Evolutionary conservation across 2,888 invertebrate species (phyloP).

Genomic region (Dasypolia templi): DNA sequence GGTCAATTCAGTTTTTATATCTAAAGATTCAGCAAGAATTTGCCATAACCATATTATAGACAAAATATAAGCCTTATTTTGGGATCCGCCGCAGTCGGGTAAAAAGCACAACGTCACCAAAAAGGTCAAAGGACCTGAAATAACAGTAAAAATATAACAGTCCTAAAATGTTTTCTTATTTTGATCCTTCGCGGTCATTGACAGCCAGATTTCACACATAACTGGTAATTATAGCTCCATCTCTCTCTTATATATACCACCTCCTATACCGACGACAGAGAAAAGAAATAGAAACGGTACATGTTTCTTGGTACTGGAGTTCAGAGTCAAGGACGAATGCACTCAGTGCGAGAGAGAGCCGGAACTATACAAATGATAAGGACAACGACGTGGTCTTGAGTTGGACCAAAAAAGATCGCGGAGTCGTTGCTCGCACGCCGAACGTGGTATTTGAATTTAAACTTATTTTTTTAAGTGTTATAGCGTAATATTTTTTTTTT

Average conservation of each 20-base stretch:
- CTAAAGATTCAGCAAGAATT: not conserved
- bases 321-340: conserved; percentile 88
- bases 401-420: conserved; percentile 79
- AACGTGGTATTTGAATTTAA: conserved; percentile 73
- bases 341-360: conserved; percentile 75
- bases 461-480: conserved; percentile 67
- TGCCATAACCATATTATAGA: not conserved
- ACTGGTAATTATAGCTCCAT: conserved; percentile 76
- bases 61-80: not conserved
- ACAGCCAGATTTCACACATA: conserved; percentile 83
- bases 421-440: conserved; percentile 79
- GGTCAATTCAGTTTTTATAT: not conserved
- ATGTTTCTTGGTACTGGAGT: conserved; percentile 79
- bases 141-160: conserved; percentile 81
- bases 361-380: conserved; percentile 69
- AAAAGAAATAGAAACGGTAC: conserved; percentile 83
- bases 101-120: conserved; percentile 39
- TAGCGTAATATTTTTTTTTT: conserved; percentile 48
- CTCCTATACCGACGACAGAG: conserved; percentile 67
- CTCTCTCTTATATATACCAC: conserved; percentile 70
- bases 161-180: conserved; percentile 77
- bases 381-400: conserved; percentile 69
- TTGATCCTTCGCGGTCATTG: conserved; percentile 88
- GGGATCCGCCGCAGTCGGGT: not conserved
- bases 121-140: conserved; percentile 78